Percentiles rank a stretch among this genome's conserved stretches.
Conservation (phyloP, 1,140 invertebrate genomes). For the Ericerus pela region DNA sequence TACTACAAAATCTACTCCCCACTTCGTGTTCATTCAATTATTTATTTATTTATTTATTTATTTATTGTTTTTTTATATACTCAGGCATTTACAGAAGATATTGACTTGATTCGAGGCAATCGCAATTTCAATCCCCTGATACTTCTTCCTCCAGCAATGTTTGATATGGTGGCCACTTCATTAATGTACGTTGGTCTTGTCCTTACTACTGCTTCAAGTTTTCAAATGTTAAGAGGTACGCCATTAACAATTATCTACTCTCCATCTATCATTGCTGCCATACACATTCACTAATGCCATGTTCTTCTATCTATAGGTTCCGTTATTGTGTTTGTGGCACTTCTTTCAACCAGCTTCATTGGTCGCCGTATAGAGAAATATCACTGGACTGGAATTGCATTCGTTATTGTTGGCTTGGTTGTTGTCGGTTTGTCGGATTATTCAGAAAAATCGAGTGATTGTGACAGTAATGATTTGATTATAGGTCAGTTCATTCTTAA, state of each 20-base stretch:
- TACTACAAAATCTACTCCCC: not conserved
- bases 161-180: conserved; percentile 69
- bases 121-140: conserved; percentile 62
- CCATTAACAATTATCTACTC: too few relatives aligned
- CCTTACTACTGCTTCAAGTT: conserved; percentile 84
- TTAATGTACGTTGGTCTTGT: conserved; percentile 82
- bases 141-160: conserved; percentile 67
- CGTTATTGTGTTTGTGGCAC: conserved; percentile 83
- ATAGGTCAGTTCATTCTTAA: conserved; percentile 38
- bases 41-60: conserved; percentile 7
- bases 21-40: not conserved
- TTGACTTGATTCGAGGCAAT: conserved; percentile 45
- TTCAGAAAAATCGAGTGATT: conserved; percentile 31
- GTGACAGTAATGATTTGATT: conserved; percentile 61
- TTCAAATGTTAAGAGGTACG: conserved; percentile 87
- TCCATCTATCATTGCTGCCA: too few relatives aligned
- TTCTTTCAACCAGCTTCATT: conserved; percentile 79
- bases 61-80: conserved; percentile 22
- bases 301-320: conserved; percentile 42
- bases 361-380: conserved; percentile 45
- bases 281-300: too few relatives aligned
- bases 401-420: conserved; percentile 63
- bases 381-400: conserved; percentile 72
- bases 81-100: conserved; percentile 41
- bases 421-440: conserved; percentile 70